A percentile compares a stretch with the other conserved stretches of the same genome.
Evolutionary conservation across 2,797 vertebrate species (phyloP).

Genomic region (Anguilla marmorata): DNA sequence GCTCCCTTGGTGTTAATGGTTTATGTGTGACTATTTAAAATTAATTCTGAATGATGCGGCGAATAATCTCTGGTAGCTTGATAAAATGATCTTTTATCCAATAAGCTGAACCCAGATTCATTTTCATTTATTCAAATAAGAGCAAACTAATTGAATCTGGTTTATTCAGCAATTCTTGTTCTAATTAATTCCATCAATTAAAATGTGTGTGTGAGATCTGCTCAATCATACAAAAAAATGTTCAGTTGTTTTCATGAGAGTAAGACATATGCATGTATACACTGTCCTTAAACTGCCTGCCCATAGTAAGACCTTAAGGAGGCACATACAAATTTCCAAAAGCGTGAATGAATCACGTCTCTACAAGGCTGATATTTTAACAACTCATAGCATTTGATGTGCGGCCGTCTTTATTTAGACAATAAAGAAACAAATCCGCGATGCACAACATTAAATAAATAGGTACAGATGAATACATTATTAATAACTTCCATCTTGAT

Average conservation of each 20-base stretch:
- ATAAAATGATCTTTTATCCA: constrained; percentile 59
- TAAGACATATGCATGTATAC: constrained; percentile 15
- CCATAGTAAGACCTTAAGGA: not conserved
- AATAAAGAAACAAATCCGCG: not conserved
- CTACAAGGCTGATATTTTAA: not conserved
- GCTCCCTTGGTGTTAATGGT: constrained; percentile 32
- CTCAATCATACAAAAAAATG: constrained; percentile 61
- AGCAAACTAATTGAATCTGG: constrained; percentile 66
- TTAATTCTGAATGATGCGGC: constrained; percentile 41
- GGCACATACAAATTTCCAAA: constrained; percentile 29
- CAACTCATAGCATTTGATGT: not conserved
- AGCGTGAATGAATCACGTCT: not conserved
- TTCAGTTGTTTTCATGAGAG: constrained; percentile 40
- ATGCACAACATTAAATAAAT: constrained; percentile 4
- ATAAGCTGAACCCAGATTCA: constrained; percentile 61
- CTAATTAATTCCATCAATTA: constrained; percentile 69
- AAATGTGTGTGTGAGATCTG: constrained; percentile 67
- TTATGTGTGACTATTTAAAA: constrained; percentile 34
- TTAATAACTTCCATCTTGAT: constrained; percentile 51
- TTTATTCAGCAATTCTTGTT: constrained; percentile 63
- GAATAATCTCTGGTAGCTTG: constrained; percentile 38
- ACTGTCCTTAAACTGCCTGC: not conserved
- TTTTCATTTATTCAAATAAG: constrained; percentile 60
- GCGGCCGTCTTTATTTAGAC: not conserved
- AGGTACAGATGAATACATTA: constrained; percentile 21